Conservation (phyloP, 2,888 invertebrate species). For the Teleiodes luculella region DNA sequence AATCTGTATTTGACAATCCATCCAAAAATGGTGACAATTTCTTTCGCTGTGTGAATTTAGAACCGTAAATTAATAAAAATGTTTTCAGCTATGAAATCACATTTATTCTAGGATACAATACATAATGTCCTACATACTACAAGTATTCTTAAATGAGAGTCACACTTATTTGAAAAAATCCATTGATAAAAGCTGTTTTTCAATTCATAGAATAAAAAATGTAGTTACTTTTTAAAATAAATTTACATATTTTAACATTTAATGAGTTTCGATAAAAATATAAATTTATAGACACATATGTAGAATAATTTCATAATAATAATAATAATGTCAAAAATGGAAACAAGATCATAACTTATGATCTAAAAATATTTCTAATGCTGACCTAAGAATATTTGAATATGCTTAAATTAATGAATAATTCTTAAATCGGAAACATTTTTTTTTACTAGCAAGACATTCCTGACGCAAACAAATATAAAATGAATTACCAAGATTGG, state of each 20-base stretch:
- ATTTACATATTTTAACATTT: background rate
- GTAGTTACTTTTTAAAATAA: background rate
- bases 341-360: background rate
- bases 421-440: background rate
- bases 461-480: no score
- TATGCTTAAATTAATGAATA: background rate
- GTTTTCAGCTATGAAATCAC: background rate
- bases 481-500: background rate
- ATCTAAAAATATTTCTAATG: constrained; percentile 4
- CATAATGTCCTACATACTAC: constrained; percentile 9
- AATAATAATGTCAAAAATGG: background rate
- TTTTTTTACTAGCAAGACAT: no score
- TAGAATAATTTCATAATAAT: background rate
- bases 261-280: background rate
- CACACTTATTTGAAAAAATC: background rate
- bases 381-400: background rate
- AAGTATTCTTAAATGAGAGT: constrained; percentile 6
- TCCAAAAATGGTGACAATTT: no score
- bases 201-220: constrained; percentile 1
- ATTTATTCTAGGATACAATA: constrained; percentile 9
- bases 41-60: no score
- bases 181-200: background rate
- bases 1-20: no score
- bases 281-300: background rate
- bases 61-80: background rate